Evolutionary conservation across 2,888 invertebrate genomes (phyloP).

Genomic region (Ectropis crepuscularia): DNA sequence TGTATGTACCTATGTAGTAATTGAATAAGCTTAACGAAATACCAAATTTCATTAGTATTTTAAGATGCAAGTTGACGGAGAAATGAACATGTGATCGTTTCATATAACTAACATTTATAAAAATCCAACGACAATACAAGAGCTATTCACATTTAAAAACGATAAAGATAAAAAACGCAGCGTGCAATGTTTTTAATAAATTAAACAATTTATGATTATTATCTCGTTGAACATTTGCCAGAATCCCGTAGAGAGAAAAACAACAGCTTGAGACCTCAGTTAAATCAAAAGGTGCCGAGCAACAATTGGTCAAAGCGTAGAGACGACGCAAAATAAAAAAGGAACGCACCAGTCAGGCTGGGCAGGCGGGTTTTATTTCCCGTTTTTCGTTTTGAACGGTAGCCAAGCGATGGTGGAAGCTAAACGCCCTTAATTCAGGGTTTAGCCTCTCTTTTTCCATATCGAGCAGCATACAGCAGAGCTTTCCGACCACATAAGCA

Average conservation of each 20-base stretch:
- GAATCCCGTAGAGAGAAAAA: conserved; percentile 23
- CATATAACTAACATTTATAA: too few relatives aligned
- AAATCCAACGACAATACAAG: not conserved
- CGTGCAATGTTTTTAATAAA: not conserved
- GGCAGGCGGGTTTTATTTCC: conserved; percentile 54
- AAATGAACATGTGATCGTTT: too few relatives aligned
- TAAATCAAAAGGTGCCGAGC: conserved; percentile 55
- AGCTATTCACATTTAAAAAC: not conserved
- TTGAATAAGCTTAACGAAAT: too few relatives aligned
- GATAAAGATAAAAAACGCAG: conserved; percentile 1
- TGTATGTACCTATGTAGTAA: too few relatives aligned
- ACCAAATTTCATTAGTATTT: too few relatives aligned
- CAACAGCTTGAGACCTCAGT: conserved; percentile 26
- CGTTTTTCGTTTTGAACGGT: conserved; percentile 63
- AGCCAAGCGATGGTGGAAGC: conserved; percentile 60
- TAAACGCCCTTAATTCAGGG: conserved; percentile 61
- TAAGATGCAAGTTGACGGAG: too few relatives aligned
- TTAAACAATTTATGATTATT: conserved; percentile 28
- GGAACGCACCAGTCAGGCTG: conserved; percentile 54
- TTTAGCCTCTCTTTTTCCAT: conserved; percentile 38
- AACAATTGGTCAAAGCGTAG: conserved; percentile 67
- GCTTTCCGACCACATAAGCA: not conserved
- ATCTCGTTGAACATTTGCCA: conserved; percentile 42
- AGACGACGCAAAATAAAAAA: conserved; percentile 52
- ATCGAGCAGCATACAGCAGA: conserved; percentile 7